A percentile compares a stretch with the other conserved stretches of the same genome.
phyloP scores from a whole-genome alignment of 2,888 invertebrate genomes.

The Cecidostiba fungosa region DNA sequence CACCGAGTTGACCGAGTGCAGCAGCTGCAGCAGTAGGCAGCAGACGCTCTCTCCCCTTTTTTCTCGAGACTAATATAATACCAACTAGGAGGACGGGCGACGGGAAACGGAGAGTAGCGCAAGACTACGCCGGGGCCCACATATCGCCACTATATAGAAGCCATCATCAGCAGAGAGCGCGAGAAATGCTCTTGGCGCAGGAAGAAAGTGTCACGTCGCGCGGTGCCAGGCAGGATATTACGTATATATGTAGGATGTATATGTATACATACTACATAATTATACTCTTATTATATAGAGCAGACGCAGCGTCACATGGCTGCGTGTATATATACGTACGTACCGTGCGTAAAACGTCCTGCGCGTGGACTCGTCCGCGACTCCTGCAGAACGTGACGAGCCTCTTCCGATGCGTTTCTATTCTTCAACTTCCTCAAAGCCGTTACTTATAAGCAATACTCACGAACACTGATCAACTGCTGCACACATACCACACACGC shows the following conservation, averaged over 20 bases:
- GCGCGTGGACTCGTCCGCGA: neutral
- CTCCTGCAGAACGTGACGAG: neutral
- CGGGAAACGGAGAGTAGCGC: too few relatives aligned
- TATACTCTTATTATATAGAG: too few relatives aligned
- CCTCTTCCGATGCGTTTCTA: too few relatives aligned
- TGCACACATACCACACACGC: too few relatives aligned
- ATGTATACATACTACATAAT: too few relatives aligned
- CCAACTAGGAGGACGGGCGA: too few relatives aligned
- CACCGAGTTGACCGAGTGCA: too few relatives aligned
- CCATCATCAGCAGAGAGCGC: neutral
- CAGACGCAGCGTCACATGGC: too few relatives aligned
- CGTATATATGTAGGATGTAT: neutral
- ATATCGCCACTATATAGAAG: neutral
- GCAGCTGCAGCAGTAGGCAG: too few relatives aligned
- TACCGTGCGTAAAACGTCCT: neutral
- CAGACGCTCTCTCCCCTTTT: too few relatives aligned
- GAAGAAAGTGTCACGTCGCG: neutral
- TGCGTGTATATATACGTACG: neutral
- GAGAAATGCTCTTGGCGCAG: neutral
- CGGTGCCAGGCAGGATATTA: neutral
- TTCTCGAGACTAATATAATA: too few relatives aligned
- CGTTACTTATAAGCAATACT: neutral
- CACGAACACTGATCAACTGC: neutral
- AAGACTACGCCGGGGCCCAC: too few relatives aligned
- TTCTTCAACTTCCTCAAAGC: neutral